A percentile compares a stretch with the other conserved stretches of the same genome.
These are phyloP conservation scores for Nemotelus nigrinus DNA, from an alignment of 2,888 invertebrate species.

Conservation along the genomic window DNA sequence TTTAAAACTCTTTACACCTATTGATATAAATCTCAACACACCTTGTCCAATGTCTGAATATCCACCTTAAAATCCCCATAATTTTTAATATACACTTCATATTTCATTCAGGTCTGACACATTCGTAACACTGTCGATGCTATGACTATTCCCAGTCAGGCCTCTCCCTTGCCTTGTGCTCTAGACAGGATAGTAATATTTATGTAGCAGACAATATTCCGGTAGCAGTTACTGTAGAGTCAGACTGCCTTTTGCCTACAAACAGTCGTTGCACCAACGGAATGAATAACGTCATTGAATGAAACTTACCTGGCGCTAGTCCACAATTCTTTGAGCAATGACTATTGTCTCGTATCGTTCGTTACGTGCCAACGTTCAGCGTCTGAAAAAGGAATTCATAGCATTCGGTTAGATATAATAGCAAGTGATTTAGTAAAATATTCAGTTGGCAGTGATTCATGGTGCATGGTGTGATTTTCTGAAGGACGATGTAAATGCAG, in stretches of 20 bases:
- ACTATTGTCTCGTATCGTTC: conserved; percentile 1
- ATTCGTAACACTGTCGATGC: conserved; percentile 1
- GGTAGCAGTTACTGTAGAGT: neutral
- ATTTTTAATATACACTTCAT: conserved; percentile 27
- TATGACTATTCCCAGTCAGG: neutral
- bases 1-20: no score
- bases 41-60: no score
- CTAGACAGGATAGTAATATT: conserved; percentile 3
- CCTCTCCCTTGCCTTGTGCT: neutral
- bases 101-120: neutral
- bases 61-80: neutral
- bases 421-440: conserved; percentile 37
- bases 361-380: conserved; percentile 21
- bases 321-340: conserved; percentile 34
- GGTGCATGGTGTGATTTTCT: conserved; percentile 1
- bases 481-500: neutral
- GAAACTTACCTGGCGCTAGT: conserved; percentile 37
- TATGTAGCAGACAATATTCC: neutral
- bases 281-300: conserved; percentile 8
- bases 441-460: conserved; percentile 27
- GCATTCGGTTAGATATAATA: conserved; percentile 6
- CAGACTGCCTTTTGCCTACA: neutral
- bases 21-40: no score
- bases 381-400: conserved; percentile 36
- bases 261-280: neutral